phyloP scores from a whole-genome alignment of 2,797 vertebrate genomes.

The Sebastes elongatus region DNA sequence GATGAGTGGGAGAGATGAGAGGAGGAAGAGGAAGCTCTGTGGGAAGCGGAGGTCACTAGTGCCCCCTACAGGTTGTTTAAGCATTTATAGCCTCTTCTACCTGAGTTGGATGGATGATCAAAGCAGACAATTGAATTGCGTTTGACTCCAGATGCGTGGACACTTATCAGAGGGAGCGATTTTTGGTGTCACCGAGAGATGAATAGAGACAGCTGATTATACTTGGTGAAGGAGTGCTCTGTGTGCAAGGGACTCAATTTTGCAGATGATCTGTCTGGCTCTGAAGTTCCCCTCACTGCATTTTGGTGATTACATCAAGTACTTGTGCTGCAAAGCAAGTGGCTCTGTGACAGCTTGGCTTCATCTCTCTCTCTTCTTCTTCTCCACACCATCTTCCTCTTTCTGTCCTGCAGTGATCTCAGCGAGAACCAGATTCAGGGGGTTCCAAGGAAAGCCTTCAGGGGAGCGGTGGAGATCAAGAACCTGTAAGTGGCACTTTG shows the following conservation, averaged over 20 bases:
- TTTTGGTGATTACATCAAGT: conserved; percentile 63
- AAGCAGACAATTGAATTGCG: conserved; percentile 45
- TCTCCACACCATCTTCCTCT: conserved; percentile 13
- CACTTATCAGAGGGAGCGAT: conserved; percentile 22
- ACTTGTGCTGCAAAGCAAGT: conserved; percentile 50
- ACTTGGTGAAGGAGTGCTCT: conserved; percentile 40
- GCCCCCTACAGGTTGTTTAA: conserved; percentile 72
- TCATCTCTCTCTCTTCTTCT: not conserved
- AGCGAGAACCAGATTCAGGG: conserved; percentile 99
- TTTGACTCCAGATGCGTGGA: conserved; percentile 31
- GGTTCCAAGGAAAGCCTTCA: conserved; percentile 96
- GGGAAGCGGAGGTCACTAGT: conserved; percentile 60
- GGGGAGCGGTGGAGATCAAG: conserved; percentile 97
- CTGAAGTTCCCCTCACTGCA: conserved; percentile 34
- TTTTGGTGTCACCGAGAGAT: conserved; percentile 40
- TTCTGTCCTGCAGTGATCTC: conserved; percentile 87
- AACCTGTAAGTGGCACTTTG: conserved; percentile 90
- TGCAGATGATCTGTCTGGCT: conserved; percentile 49
- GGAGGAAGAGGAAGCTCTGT: conserved; percentile 15
- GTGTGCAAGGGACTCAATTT: conserved; percentile 55
- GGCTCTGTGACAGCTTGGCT: conserved; percentile 54
- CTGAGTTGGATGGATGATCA: conserved; percentile 44
- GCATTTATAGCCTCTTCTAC: not conserved
- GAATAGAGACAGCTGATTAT: conserved; percentile 49
- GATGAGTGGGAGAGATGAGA: conserved; percentile 49